Percentiles rank a stretch among this genome's conserved stretches.
phyloP scores from a whole-genome alignment of 2,797 vertebrate species.

The Myotis vivesi region DNA sequence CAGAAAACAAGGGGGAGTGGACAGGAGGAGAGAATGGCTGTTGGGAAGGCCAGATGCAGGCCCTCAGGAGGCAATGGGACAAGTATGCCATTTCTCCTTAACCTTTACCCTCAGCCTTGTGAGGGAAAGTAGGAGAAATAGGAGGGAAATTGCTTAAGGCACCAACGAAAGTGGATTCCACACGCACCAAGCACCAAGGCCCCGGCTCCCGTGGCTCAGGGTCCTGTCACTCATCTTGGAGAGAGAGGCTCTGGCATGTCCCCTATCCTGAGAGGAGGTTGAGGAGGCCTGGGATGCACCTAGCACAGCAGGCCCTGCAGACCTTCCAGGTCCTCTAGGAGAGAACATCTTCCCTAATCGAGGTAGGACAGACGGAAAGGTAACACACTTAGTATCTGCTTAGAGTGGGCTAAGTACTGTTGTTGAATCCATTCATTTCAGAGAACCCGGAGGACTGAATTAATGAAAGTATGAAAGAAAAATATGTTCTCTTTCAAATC shows the following conservation, averaged over 20 bases:
- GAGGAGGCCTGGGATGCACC: neutral
- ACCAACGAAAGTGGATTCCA: neutral
- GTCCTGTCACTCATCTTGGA: neutral
- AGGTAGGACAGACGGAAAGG: neutral
- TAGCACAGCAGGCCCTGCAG: neutral
- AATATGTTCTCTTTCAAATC: neutral
- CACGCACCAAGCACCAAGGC: neutral
- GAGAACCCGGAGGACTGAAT: neutral
- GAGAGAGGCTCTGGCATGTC: neutral
- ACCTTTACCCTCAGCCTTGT: neutral
- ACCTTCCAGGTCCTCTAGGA: neutral
- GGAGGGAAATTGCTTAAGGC: neutral
- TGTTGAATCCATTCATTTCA: neutral
- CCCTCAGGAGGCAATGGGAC: fast-evolving
- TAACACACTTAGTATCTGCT: neutral
- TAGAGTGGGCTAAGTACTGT: neutral
- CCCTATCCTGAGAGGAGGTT: neutral
- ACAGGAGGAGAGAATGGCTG: neutral
- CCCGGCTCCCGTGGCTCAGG: neutral
- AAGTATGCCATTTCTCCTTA: neutral
- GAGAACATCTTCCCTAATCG: neutral
- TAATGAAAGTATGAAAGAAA: neutral
- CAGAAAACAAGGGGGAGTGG: neutral
- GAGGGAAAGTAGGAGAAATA: neutral
- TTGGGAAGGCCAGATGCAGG: neutral